phyloP scores from a whole-genome alignment of 2,888 invertebrate genomes.

The Callinectes sapidus region DNA sequence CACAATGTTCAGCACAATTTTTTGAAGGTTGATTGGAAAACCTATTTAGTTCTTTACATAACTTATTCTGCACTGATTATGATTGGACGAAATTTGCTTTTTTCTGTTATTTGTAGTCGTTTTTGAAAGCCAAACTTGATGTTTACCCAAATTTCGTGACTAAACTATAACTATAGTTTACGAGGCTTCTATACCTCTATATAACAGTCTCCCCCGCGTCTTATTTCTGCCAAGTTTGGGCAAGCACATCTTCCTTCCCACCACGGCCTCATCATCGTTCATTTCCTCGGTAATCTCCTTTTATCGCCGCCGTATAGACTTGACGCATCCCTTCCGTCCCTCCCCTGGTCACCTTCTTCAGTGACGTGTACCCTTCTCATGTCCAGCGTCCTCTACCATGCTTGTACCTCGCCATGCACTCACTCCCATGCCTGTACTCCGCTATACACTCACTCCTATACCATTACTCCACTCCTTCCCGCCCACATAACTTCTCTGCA shows the following conservation, averaged over 20 bases:
- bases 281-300: background rate
- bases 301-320: constrained; percentile 10
- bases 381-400: background rate
- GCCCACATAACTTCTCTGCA: background rate
- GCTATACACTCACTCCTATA: background rate
- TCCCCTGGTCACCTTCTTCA: background rate
- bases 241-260: background rate
- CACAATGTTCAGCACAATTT: too few relatives aligned
- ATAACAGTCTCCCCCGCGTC: background rate
- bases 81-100: too few relatives aligned
- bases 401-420: too few relatives aligned
- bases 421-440: background rate
- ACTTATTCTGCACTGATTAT: too few relatives aligned
- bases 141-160: too few relatives aligned
- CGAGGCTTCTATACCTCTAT: background rate
- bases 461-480: too few relatives aligned
- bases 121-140: too few relatives aligned
- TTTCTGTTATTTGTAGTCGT: too few relatives aligned
- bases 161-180: too few relatives aligned
- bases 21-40: too few relatives aligned
- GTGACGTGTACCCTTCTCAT: background rate
- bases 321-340: background rate
- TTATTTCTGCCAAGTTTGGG: background rate
- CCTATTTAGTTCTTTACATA: too few relatives aligned
- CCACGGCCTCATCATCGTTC: background rate